These are phyloP conservation scores for Gandaritis pyraliata DNA, from an alignment of 2,888 invertebrate genomes.

Conservation along the genomic window DNA sequence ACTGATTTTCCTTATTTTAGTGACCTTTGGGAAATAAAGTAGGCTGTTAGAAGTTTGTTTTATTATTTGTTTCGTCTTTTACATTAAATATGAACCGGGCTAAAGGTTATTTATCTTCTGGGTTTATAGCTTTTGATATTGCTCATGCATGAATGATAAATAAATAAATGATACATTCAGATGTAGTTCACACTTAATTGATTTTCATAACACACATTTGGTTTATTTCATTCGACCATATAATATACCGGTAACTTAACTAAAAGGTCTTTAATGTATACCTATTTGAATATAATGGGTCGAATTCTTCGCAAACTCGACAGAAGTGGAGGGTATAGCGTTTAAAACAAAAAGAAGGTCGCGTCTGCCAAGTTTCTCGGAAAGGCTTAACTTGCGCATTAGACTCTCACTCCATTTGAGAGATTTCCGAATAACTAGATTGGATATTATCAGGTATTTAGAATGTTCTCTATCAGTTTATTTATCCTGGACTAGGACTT, in stretches of 20 bases:
- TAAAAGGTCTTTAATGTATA: constrained; percentile 3
- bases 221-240: too few species aligned
- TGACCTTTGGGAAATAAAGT: constrained; percentile 17
- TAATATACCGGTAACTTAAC: too few species aligned
- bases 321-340: constrained; percentile 32
- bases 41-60: constrained; percentile 9
- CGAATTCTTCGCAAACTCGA: constrained; percentile 34
- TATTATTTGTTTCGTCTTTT: constrained; percentile 1
- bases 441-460: constrained; percentile 21
- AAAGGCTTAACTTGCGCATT: constrained; percentile 57
- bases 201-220: not conserved
- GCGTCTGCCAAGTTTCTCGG: constrained; percentile 58
- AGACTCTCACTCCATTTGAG: constrained; percentile 48
- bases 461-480: constrained; percentile 13
- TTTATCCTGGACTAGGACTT: constrained; percentile 12
- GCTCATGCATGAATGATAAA: too few species aligned
- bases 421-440: constrained; percentile 38
- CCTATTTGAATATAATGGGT: constrained; percentile 32
- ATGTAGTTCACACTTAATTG: not conserved
- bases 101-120: not conserved
- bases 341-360: constrained; percentile 52
- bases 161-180: not conserved
- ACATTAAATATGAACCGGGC: not conserved
- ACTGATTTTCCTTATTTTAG: constrained; percentile 15
- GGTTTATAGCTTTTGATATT: not conserved